Percentiles rank a stretch among this genome's conserved stretches.
These are phyloP conservation scores for Crypturellus undulatus DNA, from an alignment of 2,113 vertebrate genomes.

Conservation along the genomic window DNA sequence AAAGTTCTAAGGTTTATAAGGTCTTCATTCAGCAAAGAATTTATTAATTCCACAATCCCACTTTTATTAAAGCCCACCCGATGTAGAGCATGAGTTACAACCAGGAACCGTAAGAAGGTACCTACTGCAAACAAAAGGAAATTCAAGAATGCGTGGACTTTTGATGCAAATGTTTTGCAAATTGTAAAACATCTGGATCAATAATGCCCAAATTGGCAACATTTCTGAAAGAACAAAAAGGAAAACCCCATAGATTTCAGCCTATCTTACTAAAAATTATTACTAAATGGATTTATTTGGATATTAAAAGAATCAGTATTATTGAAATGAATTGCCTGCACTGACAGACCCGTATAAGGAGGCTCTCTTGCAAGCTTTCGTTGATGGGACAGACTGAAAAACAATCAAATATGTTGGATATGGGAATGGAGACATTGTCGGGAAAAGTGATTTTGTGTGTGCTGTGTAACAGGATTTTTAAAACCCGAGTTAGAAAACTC, in stretches of 20 bases:
- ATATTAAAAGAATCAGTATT: neutral
- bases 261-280: neutral
- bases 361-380: neutral
- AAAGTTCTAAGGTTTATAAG: neutral
- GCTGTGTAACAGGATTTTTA: rapidly evolving
- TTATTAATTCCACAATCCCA: neutral
- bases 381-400: neutral
- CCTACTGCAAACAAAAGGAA: neutral
- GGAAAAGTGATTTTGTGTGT: neutral
- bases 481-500: neutral
- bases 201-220: neutral
- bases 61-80: neutral
- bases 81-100: neutral
- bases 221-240: neutral
- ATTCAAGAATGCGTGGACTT: neutral
- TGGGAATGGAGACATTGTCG: neutral
- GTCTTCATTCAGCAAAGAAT: neutral
- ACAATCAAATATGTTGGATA: neutral
- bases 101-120: neutral
- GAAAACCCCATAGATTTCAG: neutral
- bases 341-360: neutral
- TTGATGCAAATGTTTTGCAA: neutral
- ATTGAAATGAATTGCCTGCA: neutral
- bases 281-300: neutral
- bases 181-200: neutral